Evolutionary conservation across 1,140 invertebrate species (phyloP).

Genomic region (Papilio dardanus): DNA sequence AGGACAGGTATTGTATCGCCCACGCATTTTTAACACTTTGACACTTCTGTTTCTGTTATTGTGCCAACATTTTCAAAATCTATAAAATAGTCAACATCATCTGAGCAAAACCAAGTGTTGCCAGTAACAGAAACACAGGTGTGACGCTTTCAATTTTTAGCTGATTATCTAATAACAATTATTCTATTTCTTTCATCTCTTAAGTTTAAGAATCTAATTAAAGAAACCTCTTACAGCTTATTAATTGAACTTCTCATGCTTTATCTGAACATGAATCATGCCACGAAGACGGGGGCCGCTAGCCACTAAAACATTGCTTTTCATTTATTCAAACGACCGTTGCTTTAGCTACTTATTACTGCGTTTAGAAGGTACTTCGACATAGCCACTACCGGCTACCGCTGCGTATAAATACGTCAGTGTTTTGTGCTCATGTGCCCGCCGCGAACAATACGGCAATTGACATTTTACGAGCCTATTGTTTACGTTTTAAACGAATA

Average conservation of each 20-base stretch:
- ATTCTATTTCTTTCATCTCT: slow-evolving; percentile 31
- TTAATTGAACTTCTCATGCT: slow-evolving; percentile 63
- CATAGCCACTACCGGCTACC: background rate
- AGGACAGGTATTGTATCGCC: slow-evolving; percentile 84
- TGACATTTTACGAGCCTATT: slow-evolving; percentile 69
- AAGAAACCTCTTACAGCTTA: slow-evolving; percentile 56
- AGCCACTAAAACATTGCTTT: slow-evolving; percentile 59
- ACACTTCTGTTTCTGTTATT: slow-evolving; percentile 61
- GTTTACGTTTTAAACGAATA: slow-evolving; percentile 50
- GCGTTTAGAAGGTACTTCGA: slow-evolving; percentile 37
- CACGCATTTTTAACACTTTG: slow-evolving; percentile 83
- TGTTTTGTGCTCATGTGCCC: slow-evolving; percentile 52
- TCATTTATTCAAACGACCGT: slow-evolving; percentile 49
- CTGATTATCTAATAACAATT: slow-evolving; percentile 42
- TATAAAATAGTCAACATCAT: background rate
- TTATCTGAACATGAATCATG: slow-evolving; percentile 43
- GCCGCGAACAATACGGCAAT: slow-evolving; percentile 67
- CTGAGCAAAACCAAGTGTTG: slow-evolving; percentile 7
- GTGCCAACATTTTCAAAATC: slow-evolving; percentile 24
- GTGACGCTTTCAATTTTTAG: slow-evolving; percentile 58
- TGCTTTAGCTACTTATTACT: slow-evolving; percentile 58
- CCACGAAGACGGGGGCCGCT: slow-evolving; percentile 24
- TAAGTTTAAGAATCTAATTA: slow-evolving; percentile 35
- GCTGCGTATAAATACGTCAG: slow-evolving; percentile 40
- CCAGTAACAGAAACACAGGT: slow-evolving; percentile 55